A percentile compares a stretch with the other conserved stretches of the same genome.
These are phyloP conservation scores for Fragum sueziense DNA, from an alignment of 2,888 invertebrate species.

Conservation along the genomic window DNA sequence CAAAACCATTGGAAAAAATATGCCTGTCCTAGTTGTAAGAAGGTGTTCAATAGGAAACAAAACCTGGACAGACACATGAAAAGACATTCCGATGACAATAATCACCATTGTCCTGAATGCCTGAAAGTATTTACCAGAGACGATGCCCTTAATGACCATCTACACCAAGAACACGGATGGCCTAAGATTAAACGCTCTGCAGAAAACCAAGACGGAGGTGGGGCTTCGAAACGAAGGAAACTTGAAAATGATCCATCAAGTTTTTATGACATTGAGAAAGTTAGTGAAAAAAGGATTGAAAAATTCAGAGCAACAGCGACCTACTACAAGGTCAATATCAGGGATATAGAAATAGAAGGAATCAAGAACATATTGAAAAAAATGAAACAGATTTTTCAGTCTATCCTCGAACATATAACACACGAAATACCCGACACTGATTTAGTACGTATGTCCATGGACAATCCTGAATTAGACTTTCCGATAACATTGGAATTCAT, in stretches of 20 bases:
- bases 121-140: constrained; percentile 17
- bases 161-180: constrained; percentile 30
- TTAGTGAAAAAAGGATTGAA: constrained; percentile 29
- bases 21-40: constrained; percentile 26
- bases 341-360: constrained; percentile 31
- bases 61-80: constrained; percentile 30
- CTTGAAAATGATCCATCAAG: constrained; percentile 16
- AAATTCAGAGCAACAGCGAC: constrained; percentile 34
- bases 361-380: constrained; percentile 34
- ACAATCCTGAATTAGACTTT: constrained; percentile 32
- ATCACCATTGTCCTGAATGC: constrained; percentile 11
- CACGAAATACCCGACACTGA: constrained; percentile 8
- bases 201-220: constrained; percentile 27
- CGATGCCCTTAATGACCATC: constrained; percentile 18
- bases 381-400: constrained; percentile 27
- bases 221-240: constrained; percentile 25
- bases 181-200: constrained; percentile 8
- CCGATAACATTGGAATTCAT: constrained; percentile 23
- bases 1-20: constrained; percentile 25
- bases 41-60: constrained; percentile 23
- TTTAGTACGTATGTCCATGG: constrained; percentile 19
- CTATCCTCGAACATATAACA: constrained; percentile 28
- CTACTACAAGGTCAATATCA: constrained; percentile 32
- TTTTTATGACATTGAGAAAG: constrained; percentile 34
- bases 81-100: constrained; percentile 27